These are phyloP conservation scores for Notolepis coatsorum DNA, from an alignment of 2,797 vertebrate species.

Conservation along the genomic window DNA sequence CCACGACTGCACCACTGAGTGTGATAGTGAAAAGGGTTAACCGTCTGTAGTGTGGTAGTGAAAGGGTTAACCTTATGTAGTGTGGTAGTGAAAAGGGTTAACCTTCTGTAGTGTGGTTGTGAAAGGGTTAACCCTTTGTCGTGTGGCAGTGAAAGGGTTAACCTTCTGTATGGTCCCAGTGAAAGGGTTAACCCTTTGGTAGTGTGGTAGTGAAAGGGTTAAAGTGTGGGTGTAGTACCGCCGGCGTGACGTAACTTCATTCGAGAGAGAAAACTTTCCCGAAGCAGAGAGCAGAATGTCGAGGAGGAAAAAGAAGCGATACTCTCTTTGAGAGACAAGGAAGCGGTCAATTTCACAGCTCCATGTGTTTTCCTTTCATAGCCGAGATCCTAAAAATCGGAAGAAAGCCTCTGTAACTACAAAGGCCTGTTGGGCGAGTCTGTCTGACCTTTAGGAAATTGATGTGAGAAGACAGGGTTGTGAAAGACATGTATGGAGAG, in stretches of 20 bases:
- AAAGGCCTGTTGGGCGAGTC: conserved; percentile 15
- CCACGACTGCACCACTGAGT: too few species aligned
- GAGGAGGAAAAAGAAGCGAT: conserved; percentile 20
- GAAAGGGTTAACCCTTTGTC: too few species aligned
- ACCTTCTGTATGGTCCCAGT: too few species aligned
- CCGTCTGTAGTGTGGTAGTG: too few species aligned
- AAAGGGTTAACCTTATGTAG: too few species aligned
- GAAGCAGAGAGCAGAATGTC: conserved; percentile 33
- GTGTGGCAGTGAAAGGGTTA: too few species aligned
- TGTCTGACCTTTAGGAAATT: conserved; percentile 54
- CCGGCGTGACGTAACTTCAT: conserved; percentile 40
- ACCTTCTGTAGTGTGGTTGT: too few species aligned
- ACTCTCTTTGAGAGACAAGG: conserved; percentile 21
- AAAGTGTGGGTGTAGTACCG: conserved; percentile 32
- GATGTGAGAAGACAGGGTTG: conserved; percentile 26
- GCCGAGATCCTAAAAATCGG: conserved; percentile 26
- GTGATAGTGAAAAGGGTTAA: too few species aligned
- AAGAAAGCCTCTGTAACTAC: conserved; percentile 31
- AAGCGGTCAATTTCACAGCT: conserved; percentile 26
- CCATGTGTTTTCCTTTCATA: conserved; percentile 29
- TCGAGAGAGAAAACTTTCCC: conserved; percentile 30
- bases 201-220: too few species aligned
- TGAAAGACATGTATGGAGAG: too few species aligned
- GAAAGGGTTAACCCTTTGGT: too few species aligned
- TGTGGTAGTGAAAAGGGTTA: too few species aligned